Percentiles rank a stretch among this genome's conserved stretches.
phyloP scores from a whole-genome alignment of 92 coral and sea anemone genomes.

The Heteractis magnifica region DNA sequence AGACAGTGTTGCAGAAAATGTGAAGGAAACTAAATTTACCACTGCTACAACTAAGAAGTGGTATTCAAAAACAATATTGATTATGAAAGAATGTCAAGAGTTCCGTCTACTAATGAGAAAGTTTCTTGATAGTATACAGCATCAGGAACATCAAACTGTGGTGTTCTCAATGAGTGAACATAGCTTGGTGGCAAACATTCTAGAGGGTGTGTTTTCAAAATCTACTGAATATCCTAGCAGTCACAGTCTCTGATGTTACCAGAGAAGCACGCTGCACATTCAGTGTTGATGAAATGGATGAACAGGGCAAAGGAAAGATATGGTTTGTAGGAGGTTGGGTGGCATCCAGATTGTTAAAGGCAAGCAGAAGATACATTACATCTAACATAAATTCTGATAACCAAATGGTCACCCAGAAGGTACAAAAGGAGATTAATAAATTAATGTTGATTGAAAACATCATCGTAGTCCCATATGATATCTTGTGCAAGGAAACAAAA shows the following conservation, averaged over 20 bases:
- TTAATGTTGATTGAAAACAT: too few relatives aligned
- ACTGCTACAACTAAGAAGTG: not conserved
- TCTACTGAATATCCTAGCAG: not conserved
- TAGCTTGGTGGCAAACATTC: not conserved
- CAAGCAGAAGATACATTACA: too few relatives aligned
- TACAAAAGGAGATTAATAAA: too few relatives aligned
- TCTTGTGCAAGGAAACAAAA: not conserved
- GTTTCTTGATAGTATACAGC: not conserved
- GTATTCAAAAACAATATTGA: not conserved
- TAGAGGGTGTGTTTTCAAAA: not conserved
- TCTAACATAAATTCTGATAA: too few relatives aligned
- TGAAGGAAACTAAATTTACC: not conserved
- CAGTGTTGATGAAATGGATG: not conserved
- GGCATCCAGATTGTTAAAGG: too few relatives aligned
- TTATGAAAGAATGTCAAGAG: not conserved
- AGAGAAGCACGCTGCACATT: not conserved
- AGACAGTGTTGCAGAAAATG: not conserved
- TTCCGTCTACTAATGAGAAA: not conserved
- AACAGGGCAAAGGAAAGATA: not conserved
- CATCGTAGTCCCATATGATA: too few relatives aligned
- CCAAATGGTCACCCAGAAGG: too few relatives aligned
- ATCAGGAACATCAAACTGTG: not conserved
- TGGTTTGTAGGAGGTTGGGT: not conserved
- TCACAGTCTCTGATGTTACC: not conserved
- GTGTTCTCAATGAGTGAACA: not conserved